Evolutionary conservation across 1,140 invertebrate genomes (phyloP).

Genomic region (Muscidifurax raptorellus): DNA sequence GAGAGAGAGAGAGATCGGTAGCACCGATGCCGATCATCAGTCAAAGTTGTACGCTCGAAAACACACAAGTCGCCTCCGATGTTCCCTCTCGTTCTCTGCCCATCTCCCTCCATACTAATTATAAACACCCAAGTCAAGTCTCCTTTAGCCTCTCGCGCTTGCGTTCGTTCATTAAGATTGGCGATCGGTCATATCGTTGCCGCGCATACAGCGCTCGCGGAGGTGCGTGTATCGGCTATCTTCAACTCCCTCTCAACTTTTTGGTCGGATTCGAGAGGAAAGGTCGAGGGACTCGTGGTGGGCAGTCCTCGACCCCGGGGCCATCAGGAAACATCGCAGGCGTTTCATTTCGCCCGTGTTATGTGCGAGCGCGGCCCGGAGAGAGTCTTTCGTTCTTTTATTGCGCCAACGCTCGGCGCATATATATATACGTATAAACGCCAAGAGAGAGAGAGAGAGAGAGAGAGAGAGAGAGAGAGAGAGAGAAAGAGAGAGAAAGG

Average conservation of each 20-base stretch:
- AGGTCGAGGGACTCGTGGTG: slow-evolving; percentile 43
- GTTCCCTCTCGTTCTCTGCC: slow-evolving; percentile 4
- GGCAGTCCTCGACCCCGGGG: slow-evolving; percentile 61
- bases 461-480: too few species aligned
- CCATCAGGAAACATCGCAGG: slow-evolving; percentile 38
- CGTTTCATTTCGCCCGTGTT: slow-evolving; percentile 1
- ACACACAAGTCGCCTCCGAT: slow-evolving; percentile 48
- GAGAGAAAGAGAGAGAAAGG: slow-evolving; percentile 63
- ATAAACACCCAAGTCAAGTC: slow-evolving; percentile 22
- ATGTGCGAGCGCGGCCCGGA: background rate
- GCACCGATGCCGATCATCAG: slow-evolving; percentile 45
- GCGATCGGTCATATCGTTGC: slow-evolving; percentile 29
- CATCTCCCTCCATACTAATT: slow-evolving; percentile 20
- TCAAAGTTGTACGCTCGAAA: slow-evolving; percentile 40
- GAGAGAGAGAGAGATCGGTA: slow-evolving; percentile 45
- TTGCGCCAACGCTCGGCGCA: background rate
- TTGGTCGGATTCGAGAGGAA: slow-evolving; percentile 35
- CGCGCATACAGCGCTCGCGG: slow-evolving; percentile 49
- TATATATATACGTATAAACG: background rate
- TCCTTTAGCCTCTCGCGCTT: background rate
- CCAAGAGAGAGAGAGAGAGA: slow-evolving; percentile 49
- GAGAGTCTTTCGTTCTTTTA: slow-evolving; percentile 38
- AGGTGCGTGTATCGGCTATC: slow-evolving; percentile 49
- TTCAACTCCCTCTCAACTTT: slow-evolving; percentile 35
- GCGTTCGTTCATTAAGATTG: slow-evolving; percentile 41